Percentiles rank a stretch among this genome's conserved stretches.
Evolutionary conservation across 2,888 invertebrate species (phyloP).

Genomic region (Cephus sareptanus): DNA sequence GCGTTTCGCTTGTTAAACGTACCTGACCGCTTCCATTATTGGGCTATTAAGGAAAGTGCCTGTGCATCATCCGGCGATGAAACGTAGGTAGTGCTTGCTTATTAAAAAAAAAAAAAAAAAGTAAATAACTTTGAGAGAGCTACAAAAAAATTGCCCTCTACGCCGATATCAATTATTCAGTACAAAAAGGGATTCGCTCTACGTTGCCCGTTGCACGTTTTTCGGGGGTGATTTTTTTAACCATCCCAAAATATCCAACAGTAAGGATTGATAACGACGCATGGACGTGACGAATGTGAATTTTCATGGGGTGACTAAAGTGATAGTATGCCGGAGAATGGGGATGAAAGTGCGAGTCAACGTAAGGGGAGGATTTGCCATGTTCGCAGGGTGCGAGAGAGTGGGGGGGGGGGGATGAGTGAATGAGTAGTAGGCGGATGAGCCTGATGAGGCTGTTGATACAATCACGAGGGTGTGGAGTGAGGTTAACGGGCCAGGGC

Average conservation of each 20-base stretch:
- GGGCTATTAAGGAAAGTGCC: neutral
- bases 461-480: conserved; percentile 48
- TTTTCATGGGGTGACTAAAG: neutral
- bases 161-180: neutral
- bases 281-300: neutral
- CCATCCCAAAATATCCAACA: neutral
- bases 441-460: conserved; percentile 63
- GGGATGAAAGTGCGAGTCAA: conserved; percentile 22
- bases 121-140: neutral
- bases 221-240: neutral
- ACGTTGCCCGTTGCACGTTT: neutral
- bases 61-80: neutral
- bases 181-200: neutral
- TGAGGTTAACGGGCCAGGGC: conserved; percentile 4
- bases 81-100: too few species aligned
- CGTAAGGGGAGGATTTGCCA: conserved; percentile 3
- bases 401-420: conserved; percentile 7
- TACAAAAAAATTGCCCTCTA: neutral
- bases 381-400: neutral
- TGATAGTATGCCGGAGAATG: neutral
- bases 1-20: neutral
- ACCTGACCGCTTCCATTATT: neutral
- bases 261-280: neutral
- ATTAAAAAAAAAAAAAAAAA: too few species aligned
- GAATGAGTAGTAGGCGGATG: conserved; percentile 35